These are phyloP conservation scores for Axis porcinus DNA, from an alignment of 2,113 vertebrate species.

Conservation along the genomic window DNA sequence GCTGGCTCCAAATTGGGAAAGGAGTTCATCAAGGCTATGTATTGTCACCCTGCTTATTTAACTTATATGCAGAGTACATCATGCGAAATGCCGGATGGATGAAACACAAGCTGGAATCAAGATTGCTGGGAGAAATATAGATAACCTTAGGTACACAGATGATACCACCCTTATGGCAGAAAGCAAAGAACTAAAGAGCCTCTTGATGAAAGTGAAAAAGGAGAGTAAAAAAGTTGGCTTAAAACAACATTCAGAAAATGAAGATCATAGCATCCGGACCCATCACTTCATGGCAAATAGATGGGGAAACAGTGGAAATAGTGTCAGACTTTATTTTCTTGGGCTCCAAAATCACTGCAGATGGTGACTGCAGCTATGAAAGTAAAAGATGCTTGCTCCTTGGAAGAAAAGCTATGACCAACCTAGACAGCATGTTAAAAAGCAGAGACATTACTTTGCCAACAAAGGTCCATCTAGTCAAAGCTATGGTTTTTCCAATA, in stretches of 20 bases:
- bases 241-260: neutral
- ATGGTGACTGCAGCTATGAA: neutral
- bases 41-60: neutral
- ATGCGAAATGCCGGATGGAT: fast-evolving
- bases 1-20: neutral
- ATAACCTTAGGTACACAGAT: neutral
- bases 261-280: neutral
- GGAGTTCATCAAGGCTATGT: neutral
- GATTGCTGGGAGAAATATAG: neutral
- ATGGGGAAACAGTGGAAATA: neutral
- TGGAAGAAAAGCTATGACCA: neutral
- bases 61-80: neutral
- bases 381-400: neutral
- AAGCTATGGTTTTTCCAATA: neutral
- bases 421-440: neutral
- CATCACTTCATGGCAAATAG: neutral
- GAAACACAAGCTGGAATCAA: neutral
- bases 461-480: neutral
- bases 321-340: neutral
- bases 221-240: neutral
- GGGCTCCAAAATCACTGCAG: neutral
- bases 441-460: neutral
- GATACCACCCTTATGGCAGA: neutral
- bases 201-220: neutral
- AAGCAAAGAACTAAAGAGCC: neutral